Evolutionary conservation across 2,113 vertebrate genomes (phyloP).

Genomic region (Scortum barcoo): DNA sequence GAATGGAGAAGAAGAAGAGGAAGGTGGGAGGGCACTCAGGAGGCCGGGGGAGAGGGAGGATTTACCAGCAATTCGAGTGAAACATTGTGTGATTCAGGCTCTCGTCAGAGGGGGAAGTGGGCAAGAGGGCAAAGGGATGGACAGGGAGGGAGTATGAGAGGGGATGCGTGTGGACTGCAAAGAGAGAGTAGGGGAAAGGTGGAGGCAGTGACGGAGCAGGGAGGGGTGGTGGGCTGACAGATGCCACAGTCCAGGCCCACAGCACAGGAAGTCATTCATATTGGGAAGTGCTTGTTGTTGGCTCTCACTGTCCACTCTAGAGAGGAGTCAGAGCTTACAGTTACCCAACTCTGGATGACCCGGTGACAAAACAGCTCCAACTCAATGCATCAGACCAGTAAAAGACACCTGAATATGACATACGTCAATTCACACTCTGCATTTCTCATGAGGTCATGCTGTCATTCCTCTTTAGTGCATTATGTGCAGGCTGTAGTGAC

Average conservation of each 20-base stretch:
- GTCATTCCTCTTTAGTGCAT: background rate
- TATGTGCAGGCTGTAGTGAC: background rate
- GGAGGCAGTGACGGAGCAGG: conserved; percentile 23
- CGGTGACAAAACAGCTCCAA: conserved; percentile 38
- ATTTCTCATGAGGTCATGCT: conserved; percentile 11
- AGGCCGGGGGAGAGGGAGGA: conserved; percentile 51
- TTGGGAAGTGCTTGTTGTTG: conserved; percentile 72
- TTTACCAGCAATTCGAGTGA: conserved; percentile 68
- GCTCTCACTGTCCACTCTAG: conserved; percentile 69
- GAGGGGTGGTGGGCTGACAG: conserved; percentile 74
- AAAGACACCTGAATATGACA: conserved; percentile 21
- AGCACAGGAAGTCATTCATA: conserved; percentile 86
- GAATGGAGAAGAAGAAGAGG: conserved; percentile 44
- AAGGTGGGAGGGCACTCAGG: conserved; percentile 63
- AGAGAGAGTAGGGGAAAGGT: conserved; percentile 34
- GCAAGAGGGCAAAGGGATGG: conserved; percentile 66
- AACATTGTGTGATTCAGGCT: conserved; percentile 68
- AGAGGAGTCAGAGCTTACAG: conserved; percentile 41
- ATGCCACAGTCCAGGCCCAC: conserved; percentile 84
- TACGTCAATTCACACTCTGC: background rate
- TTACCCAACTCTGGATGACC: conserved; percentile 38
- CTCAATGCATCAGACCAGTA: background rate
- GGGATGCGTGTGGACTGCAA: conserved; percentile 1
- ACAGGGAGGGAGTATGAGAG: conserved; percentile 25
- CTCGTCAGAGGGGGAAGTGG: conserved; percentile 24